Conservation (phyloP, 2,113 vertebrate genomes). For the Regulus satrapa region DNA sequence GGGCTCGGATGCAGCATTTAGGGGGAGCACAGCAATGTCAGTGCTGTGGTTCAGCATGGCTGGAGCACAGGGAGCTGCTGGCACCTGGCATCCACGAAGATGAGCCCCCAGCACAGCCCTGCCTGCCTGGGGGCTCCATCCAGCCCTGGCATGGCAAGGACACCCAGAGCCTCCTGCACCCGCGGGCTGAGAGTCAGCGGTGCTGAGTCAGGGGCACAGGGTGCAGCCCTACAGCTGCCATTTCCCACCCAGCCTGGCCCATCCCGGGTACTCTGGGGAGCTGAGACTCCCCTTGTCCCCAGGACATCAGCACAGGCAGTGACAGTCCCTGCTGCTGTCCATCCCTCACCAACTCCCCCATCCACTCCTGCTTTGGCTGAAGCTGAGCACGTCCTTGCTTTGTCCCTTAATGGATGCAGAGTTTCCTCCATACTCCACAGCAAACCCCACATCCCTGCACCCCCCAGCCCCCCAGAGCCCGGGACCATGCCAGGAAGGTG, state of each 20-base stretch:
- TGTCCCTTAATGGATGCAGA: background rate
- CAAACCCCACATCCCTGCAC: fast-evolving
- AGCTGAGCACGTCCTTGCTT: fast-evolving
- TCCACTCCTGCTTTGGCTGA: background rate
- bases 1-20: fast-evolving
- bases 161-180: background rate
- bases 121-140: background rate
- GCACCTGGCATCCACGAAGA: background rate
- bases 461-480: fast-evolving
- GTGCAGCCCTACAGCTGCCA: background rate
- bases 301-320: fast-evolving
- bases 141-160: background rate
- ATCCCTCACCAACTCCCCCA: background rate
- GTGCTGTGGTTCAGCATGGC: background rate
- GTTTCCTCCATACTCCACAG: background rate
- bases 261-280: fast-evolving
- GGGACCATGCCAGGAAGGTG: background rate
- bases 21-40: background rate
- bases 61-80: background rate
- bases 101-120: background rate
- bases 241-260: background rate
- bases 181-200: background rate
- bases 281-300: background rate
- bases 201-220: background rate
- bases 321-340: background rate